A percentile compares a stretch with the other conserved stretches of the same genome.
Evolutionary conservation across 2,888 invertebrate genomes (phyloP).

Genomic region (Branchinecta sandiegonensis): DNA sequence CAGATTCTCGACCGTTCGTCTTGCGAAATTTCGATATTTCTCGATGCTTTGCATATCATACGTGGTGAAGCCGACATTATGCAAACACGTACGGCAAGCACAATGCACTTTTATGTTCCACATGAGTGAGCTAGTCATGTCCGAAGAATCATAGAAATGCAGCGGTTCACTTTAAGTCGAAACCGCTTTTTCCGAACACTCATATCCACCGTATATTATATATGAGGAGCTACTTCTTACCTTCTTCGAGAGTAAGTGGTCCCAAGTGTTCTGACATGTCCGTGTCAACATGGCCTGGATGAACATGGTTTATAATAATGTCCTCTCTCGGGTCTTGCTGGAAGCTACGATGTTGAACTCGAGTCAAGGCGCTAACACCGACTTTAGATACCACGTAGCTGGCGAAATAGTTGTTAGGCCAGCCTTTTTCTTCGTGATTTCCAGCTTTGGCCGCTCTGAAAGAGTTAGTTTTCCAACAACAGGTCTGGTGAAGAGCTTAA

Average conservation of each 20-base stretch:
- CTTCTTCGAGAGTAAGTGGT: constrained; percentile 42
- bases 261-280: constrained; percentile 60
- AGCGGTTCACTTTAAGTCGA: no score
- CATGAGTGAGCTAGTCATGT: no score
- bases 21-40: no score
- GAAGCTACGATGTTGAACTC: constrained; percentile 49
- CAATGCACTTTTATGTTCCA: no score
- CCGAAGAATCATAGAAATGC: no score
- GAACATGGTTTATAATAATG: constrained; percentile 52
- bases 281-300: constrained; percentile 62
- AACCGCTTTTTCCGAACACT: no score
- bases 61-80: no score
- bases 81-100: no score
- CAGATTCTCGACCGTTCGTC: no score
- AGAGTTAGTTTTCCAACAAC: not conserved
- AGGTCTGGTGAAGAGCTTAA: no score
- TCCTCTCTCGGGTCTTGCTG: constrained; percentile 41
- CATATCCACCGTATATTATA: no score
- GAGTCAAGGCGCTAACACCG: constrained; percentile 50
- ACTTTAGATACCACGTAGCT: constrained; percentile 60
- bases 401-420: constrained; percentile 40
- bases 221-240: constrained; percentile 26
- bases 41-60: no score
- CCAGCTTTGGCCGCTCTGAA: constrained; percentile 38
- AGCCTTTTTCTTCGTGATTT: constrained; percentile 38